Conservation (phyloP, 1,140 invertebrate species). For the Conus ventricosus region DNA sequence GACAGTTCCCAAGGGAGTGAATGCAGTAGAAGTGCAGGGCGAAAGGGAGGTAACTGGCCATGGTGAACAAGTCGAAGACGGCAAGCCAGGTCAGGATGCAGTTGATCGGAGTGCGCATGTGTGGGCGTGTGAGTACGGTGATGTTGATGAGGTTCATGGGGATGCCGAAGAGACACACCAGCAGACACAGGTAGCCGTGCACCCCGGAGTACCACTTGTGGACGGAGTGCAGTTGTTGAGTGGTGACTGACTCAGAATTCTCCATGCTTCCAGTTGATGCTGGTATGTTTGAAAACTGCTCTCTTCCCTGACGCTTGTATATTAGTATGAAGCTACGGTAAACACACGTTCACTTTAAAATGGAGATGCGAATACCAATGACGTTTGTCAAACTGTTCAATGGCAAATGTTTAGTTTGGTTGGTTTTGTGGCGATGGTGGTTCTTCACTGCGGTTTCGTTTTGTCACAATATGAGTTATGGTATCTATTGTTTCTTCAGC, state of each 20-base stretch:
- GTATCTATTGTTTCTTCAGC: no score
- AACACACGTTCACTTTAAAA: not conserved
- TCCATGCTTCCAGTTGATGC: not conserved
- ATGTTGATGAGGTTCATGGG: conserved; percentile 93
- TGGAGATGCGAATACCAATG: not conserved
- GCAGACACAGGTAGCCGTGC: conserved; percentile 84
- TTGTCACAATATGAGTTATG: no score
- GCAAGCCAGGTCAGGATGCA: conserved; percentile 89
- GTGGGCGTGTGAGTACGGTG: conserved; percentile 89
- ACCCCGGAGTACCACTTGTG: conserved; percentile 71
- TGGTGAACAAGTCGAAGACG: conserved; percentile 88
- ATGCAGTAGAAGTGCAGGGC: conserved; percentile 79
- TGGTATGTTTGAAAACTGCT: not conserved
- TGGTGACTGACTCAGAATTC: not conserved
- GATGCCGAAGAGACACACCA: conserved; percentile 90
- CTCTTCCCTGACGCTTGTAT: not conserved
- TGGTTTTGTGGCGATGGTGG: no score
- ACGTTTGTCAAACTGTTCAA: no score
- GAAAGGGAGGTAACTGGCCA: conserved; percentile 91
- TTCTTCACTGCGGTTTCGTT: no score
- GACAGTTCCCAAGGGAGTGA: conserved; percentile 32
- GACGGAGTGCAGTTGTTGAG: conserved; percentile 51
- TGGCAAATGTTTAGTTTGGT: no score
- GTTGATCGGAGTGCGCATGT: conserved; percentile 90
- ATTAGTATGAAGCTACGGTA: not conserved